These are phyloP conservation scores for Amorpha juglandis DNA, from an alignment of 2,888 invertebrate species.

Conservation along the genomic window DNA sequence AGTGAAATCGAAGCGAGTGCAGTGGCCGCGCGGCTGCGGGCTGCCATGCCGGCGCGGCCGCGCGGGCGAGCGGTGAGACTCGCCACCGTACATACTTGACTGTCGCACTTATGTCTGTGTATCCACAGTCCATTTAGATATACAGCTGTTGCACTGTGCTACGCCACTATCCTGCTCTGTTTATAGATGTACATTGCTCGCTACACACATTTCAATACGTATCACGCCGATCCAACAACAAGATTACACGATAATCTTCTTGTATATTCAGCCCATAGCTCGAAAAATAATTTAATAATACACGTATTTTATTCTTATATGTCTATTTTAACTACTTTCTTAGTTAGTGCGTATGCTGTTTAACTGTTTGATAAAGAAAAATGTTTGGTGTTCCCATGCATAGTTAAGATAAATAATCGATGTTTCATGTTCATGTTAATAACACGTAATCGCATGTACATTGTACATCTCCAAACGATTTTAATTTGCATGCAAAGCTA, in stretches of 20 bases:
- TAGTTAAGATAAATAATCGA: slow-evolving; percentile 20
- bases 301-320: not conserved
- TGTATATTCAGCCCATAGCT: not conserved
- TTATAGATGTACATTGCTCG: not conserved
- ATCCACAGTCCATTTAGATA: not conserved
- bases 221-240: not conserved
- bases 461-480: slow-evolving; percentile 38
- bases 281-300: not conserved
- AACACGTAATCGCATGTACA: slow-evolving; percentile 27
- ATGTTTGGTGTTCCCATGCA: slow-evolving; percentile 26
- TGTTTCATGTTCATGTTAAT: slow-evolving; percentile 24
- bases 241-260: not conserved
- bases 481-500: slow-evolving; percentile 41
- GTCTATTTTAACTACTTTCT: not conserved
- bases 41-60: slow-evolving; percentile 33
- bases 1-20: slow-evolving; percentile 83
- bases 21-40: slow-evolving; percentile 68
- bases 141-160: not conserved
- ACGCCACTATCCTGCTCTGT: not conserved
- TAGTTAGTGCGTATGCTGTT: not conserved
- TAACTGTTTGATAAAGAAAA: not conserved
- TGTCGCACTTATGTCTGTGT: slow-evolving; percentile 7
- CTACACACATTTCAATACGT: not conserved
- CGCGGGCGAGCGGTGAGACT: slow-evolving; percentile 29
- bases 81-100: slow-evolving; percentile 2